Base-by-base conservation (phyloP, 1,140 invertebrate genomes). In the Penaeus japonicus region DNA sequence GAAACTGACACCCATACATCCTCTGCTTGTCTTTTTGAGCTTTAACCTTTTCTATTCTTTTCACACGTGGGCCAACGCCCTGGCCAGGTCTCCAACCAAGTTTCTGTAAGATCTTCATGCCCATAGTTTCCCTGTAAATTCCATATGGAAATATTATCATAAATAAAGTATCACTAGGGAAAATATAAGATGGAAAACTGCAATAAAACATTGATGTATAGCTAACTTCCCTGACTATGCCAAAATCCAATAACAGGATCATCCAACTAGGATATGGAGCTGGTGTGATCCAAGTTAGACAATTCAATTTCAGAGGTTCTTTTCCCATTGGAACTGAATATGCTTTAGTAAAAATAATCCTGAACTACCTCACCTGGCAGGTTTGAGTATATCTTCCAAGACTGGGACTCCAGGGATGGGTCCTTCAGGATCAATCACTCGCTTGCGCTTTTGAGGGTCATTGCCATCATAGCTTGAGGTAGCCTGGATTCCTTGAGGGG, bases 81-180 rank as follows among this genome's bases (percentile, higher is more conserved):
- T 98, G 96, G 0, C 97, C 97, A 53, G 96, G 96, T 92, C 95
- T 95, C 96, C 98, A 98, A 53, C 96, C 97, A 95, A 98, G 98
- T 91, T 95, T 95, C 87, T 95, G 96, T 0, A 99, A 93, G 91
- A 99, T 94, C 85, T 94, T 94, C 73, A 98, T 95, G 18, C 98
- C 98, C 78, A 98, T 95, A 1, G 98, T 98, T 91, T 98, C 95
- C 79, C 95, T 96, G 90, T 55, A 93, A 91, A 90, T n/a, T n/a
- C n/a, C n/a, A n/a, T n/a, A n/a, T n/a, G n/a, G 90, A 91, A 81
- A 83, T 78, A 1, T 30, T 32, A 32, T 32, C 7, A 12, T 24
- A 27, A 54, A 18, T 20, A 79, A 7, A 17, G 59, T 17, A 24
- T 57, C 65, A 79, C 30, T 70, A 70, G n/a, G n/a, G 10, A 70